Evolutionary conservation across 2,113 vertebrate genomes (phyloP), one percentile per base, ranked within the genome.

Genomic region (Oncorhynchus masou): DNA sequence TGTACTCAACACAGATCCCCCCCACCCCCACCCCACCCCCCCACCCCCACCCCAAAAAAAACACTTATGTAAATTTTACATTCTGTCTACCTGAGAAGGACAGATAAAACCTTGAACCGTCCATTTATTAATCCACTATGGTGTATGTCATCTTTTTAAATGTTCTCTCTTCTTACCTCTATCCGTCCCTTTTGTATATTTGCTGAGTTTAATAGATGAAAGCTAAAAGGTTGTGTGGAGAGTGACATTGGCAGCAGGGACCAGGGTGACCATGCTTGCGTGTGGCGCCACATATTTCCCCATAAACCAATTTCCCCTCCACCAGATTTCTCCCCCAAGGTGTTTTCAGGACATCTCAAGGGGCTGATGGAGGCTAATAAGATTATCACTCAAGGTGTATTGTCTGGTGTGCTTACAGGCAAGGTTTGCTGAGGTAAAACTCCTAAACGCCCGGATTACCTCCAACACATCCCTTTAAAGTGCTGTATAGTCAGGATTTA

Each of bases 371-470:
- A 90, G 79, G 89, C 91, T 95, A 96, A 98, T 95, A 95, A 94
- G 96, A 95, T 98, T 96, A 97, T 94, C 93, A 93, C 95, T 95
- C 87, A 87, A 88, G 93, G 93, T 95, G 94, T 95, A 92, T 95
- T 94, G 91, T 90, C 92, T 93, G 81, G 86, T 91, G 95, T 97
- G 93, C 95, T 98, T 96, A 94, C 94, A 91, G 93, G 92, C 93
- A 94, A 95, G 95, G 97, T 96, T 97, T 97, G 94, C 92, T 96
- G 93, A 97, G 96, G 97, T 95, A 98, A 99, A 95, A 95, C 94
- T 91, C 51, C 94, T 96, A 94, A 97, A 96, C 93, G 92, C 87
- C 85, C 82, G 92, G 97, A 97, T 98, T 97, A 98, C 93, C 89
- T 93, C 91, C 86, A 94, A 94, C 93, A 97, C 94, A 98, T 98